Evolutionary conservation across 2,113 vertebrate species (phyloP).

Genomic region (Sardina pilchardus): DNA sequence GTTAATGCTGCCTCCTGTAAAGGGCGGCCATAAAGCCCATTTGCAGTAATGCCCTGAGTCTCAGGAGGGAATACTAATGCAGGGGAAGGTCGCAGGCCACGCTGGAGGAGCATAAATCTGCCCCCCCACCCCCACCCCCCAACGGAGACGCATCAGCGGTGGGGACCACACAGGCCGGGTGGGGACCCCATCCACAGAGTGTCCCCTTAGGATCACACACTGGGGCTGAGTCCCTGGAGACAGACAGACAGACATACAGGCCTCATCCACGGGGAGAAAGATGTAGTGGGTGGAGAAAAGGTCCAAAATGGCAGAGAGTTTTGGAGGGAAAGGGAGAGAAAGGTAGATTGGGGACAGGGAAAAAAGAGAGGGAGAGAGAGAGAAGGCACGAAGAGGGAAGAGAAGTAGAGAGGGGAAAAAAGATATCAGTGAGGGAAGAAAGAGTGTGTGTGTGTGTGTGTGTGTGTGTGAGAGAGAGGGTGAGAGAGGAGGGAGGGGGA

Average conservation of each 20-base stretch:
- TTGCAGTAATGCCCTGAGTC: constrained; percentile 66
- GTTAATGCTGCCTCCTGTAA: constrained; percentile 72
- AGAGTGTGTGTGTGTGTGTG: neutral
- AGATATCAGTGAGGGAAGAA: neutral
- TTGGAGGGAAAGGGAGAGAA: neutral
- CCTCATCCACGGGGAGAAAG: no score
- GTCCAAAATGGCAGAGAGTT: no score
- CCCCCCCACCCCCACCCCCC: constrained; percentile 28
- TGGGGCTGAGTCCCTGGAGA: neutral
- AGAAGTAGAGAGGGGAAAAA: neutral
- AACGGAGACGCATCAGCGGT: neutral
- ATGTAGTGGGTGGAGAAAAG: no score
- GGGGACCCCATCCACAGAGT: neutral
- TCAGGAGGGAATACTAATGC: constrained; percentile 72
- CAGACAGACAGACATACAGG: neutral
- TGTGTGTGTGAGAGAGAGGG: neutral
- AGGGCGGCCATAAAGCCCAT: constrained; percentile 72
- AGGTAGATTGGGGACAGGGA: neutral
- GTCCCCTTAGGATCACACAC: neutral
- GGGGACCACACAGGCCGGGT: neutral
- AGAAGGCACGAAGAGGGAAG: neutral
- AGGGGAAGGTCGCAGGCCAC: constrained; percentile 49
- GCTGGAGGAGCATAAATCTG: constrained; percentile 55
- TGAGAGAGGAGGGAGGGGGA: neutral
- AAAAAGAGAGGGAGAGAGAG: neutral